Percentiles rank a stretch among this genome's conserved stretches.
Evolutionary conservation across 1,140 invertebrate species (phyloP).

Genomic region (Drosophila pachea): DNA sequence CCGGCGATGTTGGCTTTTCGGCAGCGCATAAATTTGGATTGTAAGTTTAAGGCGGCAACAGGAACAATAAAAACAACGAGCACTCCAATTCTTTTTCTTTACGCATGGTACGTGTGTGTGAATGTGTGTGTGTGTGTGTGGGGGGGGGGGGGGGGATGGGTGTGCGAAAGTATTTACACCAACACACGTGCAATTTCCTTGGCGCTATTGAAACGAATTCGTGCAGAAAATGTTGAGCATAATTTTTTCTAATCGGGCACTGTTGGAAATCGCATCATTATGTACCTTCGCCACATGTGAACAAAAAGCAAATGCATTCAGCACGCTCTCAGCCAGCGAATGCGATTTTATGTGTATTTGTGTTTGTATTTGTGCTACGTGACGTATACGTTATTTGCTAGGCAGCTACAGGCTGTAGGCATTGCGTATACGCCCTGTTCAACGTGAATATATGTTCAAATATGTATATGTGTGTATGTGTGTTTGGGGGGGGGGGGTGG

Average conservation of each 20-base stretch:
- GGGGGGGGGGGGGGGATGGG: too few species aligned
- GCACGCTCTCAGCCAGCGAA: neutral
- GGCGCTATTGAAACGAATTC: constrained; percentile 62
- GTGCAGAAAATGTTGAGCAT: constrained; percentile 73
- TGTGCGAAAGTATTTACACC: constrained; percentile 3
- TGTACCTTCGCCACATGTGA: constrained; percentile 24
- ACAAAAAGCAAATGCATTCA: constrained; percentile 10
- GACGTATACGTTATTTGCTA: constrained; percentile 69
- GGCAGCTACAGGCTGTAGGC: constrained; percentile 15
- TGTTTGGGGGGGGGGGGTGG: too few species aligned
- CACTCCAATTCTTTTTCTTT: constrained; percentile 63
- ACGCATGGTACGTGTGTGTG: constrained; percentile 11
- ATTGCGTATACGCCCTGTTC: constrained; percentile 45
- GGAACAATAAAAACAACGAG: constrained; percentile 25
- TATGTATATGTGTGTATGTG: neutral
- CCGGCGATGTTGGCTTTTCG: constrained; percentile 45
- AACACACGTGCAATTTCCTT: constrained; percentile 41
- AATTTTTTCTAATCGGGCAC: constrained; percentile 70
- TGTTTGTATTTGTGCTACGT: constrained; percentile 71
- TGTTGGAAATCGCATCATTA: constrained; percentile 44
- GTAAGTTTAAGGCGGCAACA: constrained; percentile 31
- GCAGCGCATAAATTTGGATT: constrained; percentile 70
- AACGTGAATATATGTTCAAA: constrained; percentile 30
- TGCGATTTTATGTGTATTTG: constrained; percentile 40
- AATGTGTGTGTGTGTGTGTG: constrained; percentile 13